Evolutionary conservation across 2,113 vertebrate genomes (phyloP).

Genomic region (Ploceus nigricollis): DNA sequence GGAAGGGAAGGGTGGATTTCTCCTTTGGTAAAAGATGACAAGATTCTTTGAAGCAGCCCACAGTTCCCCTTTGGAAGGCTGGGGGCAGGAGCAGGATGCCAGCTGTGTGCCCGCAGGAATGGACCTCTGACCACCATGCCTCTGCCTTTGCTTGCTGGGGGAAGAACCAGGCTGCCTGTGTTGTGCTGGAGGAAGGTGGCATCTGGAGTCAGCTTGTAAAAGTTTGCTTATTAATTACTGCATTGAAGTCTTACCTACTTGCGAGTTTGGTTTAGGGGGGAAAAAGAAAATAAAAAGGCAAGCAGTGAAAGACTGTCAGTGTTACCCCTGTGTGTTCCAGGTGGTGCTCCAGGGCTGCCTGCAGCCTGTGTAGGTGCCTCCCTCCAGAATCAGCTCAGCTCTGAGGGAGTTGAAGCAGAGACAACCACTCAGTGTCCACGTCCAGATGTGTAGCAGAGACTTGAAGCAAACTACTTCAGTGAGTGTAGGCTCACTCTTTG

Average conservation of each 20-base stretch:
- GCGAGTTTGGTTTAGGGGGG: not conserved
- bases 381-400: not conserved
- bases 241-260: not conserved
- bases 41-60: slow-evolving; percentile 29
- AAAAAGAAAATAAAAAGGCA: not conserved
- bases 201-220: not conserved
- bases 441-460: not conserved
- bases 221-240: not conserved
- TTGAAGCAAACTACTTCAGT: not conserved
- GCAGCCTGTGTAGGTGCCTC: not conserved
- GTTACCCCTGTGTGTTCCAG: not conserved
- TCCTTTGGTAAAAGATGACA: slow-evolving; percentile 12
- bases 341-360: not conserved
- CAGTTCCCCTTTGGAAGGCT: not conserved
- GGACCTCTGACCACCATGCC: slow-evolving; percentile 14
- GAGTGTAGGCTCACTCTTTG: not conserved
- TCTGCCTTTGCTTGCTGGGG: not conserved
- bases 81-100: slow-evolving; percentile 17
- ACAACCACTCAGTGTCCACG: not conserved
- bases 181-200: not conserved
- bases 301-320: not conserved
- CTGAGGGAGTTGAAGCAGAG: not conserved
- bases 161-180: not conserved
- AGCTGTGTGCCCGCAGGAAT: slow-evolving; percentile 16
- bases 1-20: not conserved